Conservation (phyloP, 1,140 invertebrate genomes). For the Probaryconus sp. region DNA sequence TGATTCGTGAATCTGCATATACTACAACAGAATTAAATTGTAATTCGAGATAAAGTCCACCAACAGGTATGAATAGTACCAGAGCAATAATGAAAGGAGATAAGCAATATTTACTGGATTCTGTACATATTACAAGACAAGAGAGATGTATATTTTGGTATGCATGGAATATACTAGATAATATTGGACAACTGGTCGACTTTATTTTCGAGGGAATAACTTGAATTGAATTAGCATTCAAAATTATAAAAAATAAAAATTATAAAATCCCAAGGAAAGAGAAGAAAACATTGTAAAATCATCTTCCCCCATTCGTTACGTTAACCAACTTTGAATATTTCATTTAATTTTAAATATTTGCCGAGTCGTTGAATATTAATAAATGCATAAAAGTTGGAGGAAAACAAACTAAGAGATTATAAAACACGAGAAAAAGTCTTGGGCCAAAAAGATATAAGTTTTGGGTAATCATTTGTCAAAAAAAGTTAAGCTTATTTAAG, state of each 20-base stretch:
- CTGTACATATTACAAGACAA: slow-evolving; percentile 27
- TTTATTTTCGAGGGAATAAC: slow-evolving; percentile 15
- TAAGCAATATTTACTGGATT: slow-evolving; percentile 44
- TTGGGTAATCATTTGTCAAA: no score
- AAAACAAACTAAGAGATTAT: neutral
- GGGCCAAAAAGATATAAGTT: no score
- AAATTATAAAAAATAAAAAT: neutral
- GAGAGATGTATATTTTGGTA: slow-evolving; percentile 24
- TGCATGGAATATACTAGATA: slow-evolving; percentile 32
- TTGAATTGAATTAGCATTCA: slow-evolving; percentile 1
- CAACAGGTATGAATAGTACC: slow-evolving; percentile 26
- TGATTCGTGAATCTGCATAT: slow-evolving; percentile 44
- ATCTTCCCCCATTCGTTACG: no score
- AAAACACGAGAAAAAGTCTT: neutral
- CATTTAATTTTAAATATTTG: slow-evolving; percentile 8
- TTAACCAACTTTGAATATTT: slow-evolving; percentile 19
- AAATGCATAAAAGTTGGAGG: slow-evolving; percentile 1
- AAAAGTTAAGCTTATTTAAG: no score
- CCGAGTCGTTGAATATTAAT: slow-evolving; percentile 12
- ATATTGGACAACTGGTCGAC: slow-evolving; percentile 20
- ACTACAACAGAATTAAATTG: slow-evolving; percentile 46
- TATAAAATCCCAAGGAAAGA: neutral
- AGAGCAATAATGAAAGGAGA: slow-evolving; percentile 42
- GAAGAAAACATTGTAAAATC: neutral
- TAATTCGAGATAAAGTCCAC: slow-evolving; percentile 42